phyloP scores from a whole-genome alignment of 2,888 invertebrate genomes.

The Eristalis tenax region DNA sequence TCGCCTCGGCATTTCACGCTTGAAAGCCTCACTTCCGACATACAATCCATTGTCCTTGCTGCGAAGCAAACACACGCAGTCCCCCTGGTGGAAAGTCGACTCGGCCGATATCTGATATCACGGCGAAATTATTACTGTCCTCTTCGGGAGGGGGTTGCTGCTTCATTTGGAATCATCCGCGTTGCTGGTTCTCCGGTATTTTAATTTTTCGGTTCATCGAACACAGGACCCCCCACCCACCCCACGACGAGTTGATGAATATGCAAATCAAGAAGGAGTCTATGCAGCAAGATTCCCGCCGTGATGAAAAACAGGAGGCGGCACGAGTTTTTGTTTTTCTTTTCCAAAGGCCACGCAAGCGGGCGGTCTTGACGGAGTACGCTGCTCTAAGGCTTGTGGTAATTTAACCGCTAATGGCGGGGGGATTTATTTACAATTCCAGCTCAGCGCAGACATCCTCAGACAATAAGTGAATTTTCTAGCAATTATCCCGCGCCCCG shows the following conservation, averaged over 20 bases:
- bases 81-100: conserved; percentile 32
- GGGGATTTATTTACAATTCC: conserved; percentile 58
- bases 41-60: neutral
- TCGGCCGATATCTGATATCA: conserved; percentile 50
- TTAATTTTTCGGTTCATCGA: conserved; percentile 67
- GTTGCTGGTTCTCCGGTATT: conserved; percentile 60
- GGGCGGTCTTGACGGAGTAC: too few species aligned
- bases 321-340: conserved; percentile 51
- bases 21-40: neutral
- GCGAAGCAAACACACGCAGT: neutral
- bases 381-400: conserved; percentile 31
- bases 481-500: conserved; percentile 51
- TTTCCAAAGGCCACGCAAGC: conserved; percentile 12
- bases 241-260: conserved; percentile 4
- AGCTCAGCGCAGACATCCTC: conserved; percentile 41
- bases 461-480: conserved; percentile 61
- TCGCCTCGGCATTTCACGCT: neutral
- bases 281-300: conserved; percentile 28
- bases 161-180: conserved; percentile 59
- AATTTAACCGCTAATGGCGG: conserved; percentile 62
- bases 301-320: neutral
- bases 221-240: conserved; percentile 27
- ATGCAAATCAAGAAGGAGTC: conserved; percentile 50
- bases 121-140: conserved; percentile 57
- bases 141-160: neutral